Percentiles rank a stretch among this genome's conserved stretches.
Evolutionary conservation across 1,140 invertebrate species (phyloP).

Genomic region (Anastrepha ludens): DNA sequence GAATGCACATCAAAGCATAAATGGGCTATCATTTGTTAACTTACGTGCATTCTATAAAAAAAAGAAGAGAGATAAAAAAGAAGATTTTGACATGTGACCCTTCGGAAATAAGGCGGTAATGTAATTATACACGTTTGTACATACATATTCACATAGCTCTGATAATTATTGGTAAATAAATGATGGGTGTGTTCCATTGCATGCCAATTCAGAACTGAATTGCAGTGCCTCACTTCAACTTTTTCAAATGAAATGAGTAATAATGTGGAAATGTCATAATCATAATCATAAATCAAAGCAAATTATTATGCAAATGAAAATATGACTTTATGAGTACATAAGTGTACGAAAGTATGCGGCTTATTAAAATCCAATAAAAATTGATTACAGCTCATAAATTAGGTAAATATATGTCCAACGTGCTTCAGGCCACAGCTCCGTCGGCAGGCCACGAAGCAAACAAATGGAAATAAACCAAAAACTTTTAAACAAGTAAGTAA

Average conservation of each 20-base stretch:
- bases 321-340: constrained; percentile 19
- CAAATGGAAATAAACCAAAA: background rate
- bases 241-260: constrained; percentile 31
- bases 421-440: background rate
- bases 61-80: no score
- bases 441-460: background rate
- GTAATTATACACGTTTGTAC: background rate
- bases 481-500: constrained; percentile 3
- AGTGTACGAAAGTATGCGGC: background rate
- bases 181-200: background rate
- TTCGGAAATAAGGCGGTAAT: no score
- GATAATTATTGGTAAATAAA: background rate
- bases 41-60: no score
- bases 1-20: no score
- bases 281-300: constrained; percentile 26
- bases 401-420: constrained; percentile 44
- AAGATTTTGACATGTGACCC: no score
- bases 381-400: constrained; percentile 35
- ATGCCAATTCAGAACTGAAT: background rate
- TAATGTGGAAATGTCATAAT: constrained; percentile 44
- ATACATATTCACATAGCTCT: background rate
- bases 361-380: constrained; percentile 49
- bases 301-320: constrained; percentile 50
- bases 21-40: no score
- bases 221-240: constrained; percentile 14